Conservation (phyloP, 1,140 invertebrate species). For the Dinothrombium tinctorium region DNA sequence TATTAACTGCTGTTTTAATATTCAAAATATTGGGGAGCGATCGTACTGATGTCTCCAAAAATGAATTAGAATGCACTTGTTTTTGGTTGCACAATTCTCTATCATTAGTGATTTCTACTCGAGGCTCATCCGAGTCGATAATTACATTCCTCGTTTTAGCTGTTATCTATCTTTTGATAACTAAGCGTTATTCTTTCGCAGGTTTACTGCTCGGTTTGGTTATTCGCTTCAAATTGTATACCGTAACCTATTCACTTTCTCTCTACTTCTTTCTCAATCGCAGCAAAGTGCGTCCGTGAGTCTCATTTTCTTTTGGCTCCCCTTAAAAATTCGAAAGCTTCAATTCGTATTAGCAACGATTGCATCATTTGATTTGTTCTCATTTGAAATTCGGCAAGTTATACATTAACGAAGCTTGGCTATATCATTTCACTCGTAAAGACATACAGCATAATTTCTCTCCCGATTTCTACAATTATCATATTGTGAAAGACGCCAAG, state of each 20-base stretch:
- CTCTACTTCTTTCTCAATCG: conserved; percentile 41
- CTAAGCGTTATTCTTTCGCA: conserved; percentile 23
- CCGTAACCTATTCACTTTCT: conserved; percentile 59
- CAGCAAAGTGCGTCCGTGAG: not conserved
- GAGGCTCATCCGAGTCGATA: conserved; percentile 84
- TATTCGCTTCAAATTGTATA: conserved; percentile 83
- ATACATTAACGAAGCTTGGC: conserved; percentile 71
- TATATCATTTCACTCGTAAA: conserved; percentile 71
- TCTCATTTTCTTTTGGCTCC: not conserved
- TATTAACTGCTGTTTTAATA: conserved; percentile 46
- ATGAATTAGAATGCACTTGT: conserved; percentile 26
- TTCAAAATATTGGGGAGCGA: conserved; percentile 24
- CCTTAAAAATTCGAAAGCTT: conserved; percentile 33
- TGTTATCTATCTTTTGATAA: conserved; percentile 27
- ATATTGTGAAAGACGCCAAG: conserved; percentile 11
- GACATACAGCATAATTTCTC: conserved; percentile 96
- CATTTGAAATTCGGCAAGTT: conserved; percentile 59
- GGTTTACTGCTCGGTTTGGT: conserved; percentile 59
- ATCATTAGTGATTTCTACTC: conserved; percentile 63
- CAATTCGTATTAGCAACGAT: conserved; percentile 36
- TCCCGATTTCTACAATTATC: conserved; percentile 60
- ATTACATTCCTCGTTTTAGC: conserved; percentile 56
- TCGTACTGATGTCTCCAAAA: not conserved
- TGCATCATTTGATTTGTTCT: conserved; percentile 33
- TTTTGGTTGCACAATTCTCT: conserved; percentile 90